Evolutionary conservation across 2,888 invertebrate species (phyloP), one percentile per base, ranked within the genome.

Genomic region (Drosophila atripex): DNA sequence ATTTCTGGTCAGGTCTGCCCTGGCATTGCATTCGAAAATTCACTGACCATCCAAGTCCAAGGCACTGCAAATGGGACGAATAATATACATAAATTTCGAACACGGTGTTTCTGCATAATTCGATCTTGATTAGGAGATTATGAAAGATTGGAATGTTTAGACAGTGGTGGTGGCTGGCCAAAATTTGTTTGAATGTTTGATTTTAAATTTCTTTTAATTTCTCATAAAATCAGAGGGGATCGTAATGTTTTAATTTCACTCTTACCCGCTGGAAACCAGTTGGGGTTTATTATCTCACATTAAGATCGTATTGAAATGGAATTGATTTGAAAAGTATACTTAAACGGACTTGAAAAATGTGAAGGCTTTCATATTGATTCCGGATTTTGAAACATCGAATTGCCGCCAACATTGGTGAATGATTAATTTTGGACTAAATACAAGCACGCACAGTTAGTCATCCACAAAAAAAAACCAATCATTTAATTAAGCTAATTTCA

Each of bases 11-110:
- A 7, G 49, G 30, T 28, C 50, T 16, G 30, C 11, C 11, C 57
- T 54, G 53, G 57, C 30, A 38, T 54, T 65, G 65, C 63, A 52
- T 64, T 46, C 16, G 11, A 18, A 63, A 43, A 51, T 12, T 21
- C 14, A 32, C 61, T 9, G 47, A n/a, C 47, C 63, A 63, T 64
- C 63, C 45, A 4, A 41, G 30, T 54, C 43, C 54, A 54, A 54
- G 54, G 54, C 54, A 47, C 32, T 47, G 60, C 39, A 61, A 60
- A 60, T 60, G 21, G 45, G 64, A 63, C 45, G 64, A 50, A 28
- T 16, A 51, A 28, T 63, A 63, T 63, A 51, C 45, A 51, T 64
- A 16, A 12, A 63, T 38, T 38, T 21, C 4, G 8, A 28, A 21
- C 12, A 30, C 14, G 30, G 25, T 61, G 32, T 47, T 23, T 49